Percentiles rank a stretch among this genome's conserved stretches.
phyloP scores from a whole-genome alignment of 2,888 invertebrate genomes.

The Zaprionus lineosus region DNA sequence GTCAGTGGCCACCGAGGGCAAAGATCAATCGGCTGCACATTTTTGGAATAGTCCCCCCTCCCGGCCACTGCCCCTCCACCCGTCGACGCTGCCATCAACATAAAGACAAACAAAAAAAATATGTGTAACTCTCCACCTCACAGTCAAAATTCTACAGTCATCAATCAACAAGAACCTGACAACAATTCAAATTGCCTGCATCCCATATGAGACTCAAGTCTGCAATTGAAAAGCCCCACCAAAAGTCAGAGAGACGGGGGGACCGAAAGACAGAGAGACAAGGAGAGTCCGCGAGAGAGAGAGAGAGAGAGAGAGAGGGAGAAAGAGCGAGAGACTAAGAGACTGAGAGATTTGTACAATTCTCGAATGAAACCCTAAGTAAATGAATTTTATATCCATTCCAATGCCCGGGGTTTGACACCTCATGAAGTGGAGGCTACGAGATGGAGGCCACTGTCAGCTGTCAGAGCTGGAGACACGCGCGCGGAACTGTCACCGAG shows the following conservation, averaged over 20 bases:
- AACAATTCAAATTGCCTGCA: conserved; percentile 72
- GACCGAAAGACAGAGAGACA: too few species aligned
- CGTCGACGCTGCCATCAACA: too few species aligned
- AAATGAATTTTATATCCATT: conserved; percentile 39
- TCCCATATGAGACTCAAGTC: conserved; percentile 32
- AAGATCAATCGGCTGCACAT: conserved; percentile 60
- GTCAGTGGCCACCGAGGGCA: conserved; percentile 29
- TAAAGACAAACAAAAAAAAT: too few species aligned
- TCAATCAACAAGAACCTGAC: conserved; percentile 71
- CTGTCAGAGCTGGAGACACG: conserved; percentile 59
- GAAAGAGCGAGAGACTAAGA: background rate
- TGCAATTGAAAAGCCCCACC: conserved; percentile 39
- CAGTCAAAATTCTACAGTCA: conserved; percentile 54
- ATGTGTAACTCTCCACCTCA: conserved; percentile 10
- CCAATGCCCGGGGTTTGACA: conserved; percentile 39
- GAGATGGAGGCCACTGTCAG: conserved; percentile 56
- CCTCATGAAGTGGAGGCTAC: conserved; percentile 23
- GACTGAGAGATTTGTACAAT: conserved; percentile 17
- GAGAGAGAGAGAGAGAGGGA: conserved; percentile 9
- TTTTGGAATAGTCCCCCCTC: conserved; percentile 31
- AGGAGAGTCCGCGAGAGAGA: too few species aligned
- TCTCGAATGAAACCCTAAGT: conserved; percentile 21
- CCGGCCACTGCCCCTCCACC: too few species aligned
- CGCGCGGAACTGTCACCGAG: conserved; percentile 52
- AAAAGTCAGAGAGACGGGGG: conserved; percentile 5